Percentiles rank a stretch among this genome's conserved stretches.
Evolutionary conservation across 2,113 vertebrate genomes (phyloP).

Genomic region (Capricornis sumatraensis): DNA sequence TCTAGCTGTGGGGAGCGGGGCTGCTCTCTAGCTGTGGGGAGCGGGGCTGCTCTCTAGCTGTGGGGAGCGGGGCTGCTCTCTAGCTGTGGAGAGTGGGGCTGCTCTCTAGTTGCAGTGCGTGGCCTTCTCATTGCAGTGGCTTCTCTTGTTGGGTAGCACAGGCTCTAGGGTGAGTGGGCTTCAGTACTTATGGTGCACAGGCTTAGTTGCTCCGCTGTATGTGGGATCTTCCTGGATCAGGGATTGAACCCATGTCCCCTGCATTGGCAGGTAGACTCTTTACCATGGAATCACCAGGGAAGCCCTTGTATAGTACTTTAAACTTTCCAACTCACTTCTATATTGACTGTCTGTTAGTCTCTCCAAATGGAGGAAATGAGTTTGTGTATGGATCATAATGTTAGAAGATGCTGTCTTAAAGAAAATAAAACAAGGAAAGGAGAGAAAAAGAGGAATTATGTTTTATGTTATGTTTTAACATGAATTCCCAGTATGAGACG

Average conservation of each 20-base stretch:
- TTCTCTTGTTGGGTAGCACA: background rate
- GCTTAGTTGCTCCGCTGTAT: background rate
- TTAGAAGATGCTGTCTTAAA: background rate
- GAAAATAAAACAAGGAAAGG: background rate
- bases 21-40: too few species aligned
- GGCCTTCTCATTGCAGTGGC: background rate
- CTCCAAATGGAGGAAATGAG: background rate
- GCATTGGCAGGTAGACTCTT: background rate
- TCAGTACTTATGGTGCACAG: background rate
- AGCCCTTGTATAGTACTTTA: background rate
- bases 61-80: too few species aligned
- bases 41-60: too few species aligned
- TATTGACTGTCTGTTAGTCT: background rate
- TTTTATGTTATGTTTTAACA: background rate
- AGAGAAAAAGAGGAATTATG: background rate
- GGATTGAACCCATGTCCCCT: background rate
- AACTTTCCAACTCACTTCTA: background rate
- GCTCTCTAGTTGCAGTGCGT: rapidly evolving
- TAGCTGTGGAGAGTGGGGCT: background rate
- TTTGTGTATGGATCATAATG: background rate
- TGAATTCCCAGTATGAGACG: background rate
- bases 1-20: too few species aligned
- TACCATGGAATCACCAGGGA: background rate
- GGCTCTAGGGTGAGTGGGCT: background rate
- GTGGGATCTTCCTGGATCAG: background rate